Evolutionary conservation across 2,797 vertebrate genomes (phyloP).

Genomic region (Meda fulgida): DNA sequence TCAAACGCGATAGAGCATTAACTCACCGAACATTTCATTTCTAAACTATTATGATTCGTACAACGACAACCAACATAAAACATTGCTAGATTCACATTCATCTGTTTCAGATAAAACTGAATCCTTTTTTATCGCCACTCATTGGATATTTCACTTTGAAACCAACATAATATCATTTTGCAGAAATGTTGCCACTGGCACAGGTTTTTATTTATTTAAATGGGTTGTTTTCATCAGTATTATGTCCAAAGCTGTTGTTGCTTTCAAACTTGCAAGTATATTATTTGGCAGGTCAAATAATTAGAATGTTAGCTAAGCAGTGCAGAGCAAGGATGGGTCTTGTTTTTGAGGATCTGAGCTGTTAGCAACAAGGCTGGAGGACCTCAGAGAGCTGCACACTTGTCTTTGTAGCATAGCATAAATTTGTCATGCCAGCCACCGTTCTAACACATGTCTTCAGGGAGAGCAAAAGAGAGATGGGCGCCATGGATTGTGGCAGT

Average conservation of each 20-base stretch:
- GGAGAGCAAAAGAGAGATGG: slow-evolving; percentile 49
- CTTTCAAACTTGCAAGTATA: neutral
- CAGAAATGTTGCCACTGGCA: neutral
- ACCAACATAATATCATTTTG: no score
- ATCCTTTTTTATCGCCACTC: neutral
- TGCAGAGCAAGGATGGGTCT: neutral
- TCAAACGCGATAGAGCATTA: neutral
- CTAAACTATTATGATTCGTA: neutral
- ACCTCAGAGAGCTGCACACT: slow-evolving; percentile 45
- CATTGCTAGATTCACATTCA: neutral
- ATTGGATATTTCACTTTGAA: neutral
- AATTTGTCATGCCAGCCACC: slow-evolving; percentile 20
- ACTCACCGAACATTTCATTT: neutral
- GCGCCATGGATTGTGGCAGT: slow-evolving; percentile 20
- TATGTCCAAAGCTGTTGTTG: neutral
- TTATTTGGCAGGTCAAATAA: slow-evolving; percentile 34
- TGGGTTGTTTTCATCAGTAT: slow-evolving; percentile 8
- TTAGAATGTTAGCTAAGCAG: slow-evolving; percentile 23
- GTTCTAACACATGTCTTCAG: slow-evolving; percentile 26
- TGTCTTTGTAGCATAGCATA: slow-evolving; percentile 49
- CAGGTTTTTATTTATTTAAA: no score
- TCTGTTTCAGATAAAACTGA: neutral
- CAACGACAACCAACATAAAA: neutral
- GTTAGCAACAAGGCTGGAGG: slow-evolving; percentile 18
- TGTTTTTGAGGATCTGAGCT: slow-evolving; percentile 21